These are phyloP conservation scores for Sarcophaga variegata DNA, from an alignment of 2,888 invertebrate species.

Conservation along the genomic window DNA sequence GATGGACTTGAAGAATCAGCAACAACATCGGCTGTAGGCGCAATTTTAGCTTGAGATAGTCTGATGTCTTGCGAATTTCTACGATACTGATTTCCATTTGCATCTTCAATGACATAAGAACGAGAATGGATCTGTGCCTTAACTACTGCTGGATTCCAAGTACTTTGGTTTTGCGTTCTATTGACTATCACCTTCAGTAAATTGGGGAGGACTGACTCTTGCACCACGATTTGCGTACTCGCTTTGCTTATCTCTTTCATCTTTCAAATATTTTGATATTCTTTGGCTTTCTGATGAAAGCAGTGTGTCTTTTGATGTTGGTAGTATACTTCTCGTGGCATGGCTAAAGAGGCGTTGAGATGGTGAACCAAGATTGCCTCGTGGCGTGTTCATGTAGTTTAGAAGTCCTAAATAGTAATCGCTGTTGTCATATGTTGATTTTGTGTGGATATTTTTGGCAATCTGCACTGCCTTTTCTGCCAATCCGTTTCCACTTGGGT, in stretches of 20 bases:
- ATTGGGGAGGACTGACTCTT: neutral
- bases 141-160: constrained; percentile 9
- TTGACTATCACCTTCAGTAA: constrained; percentile 5
- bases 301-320: neutral
- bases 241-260: constrained; percentile 15
- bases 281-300: neutral
- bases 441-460: constrained; percentile 29
- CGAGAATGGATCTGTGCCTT: constrained; percentile 13
- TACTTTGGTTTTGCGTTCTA: neutral
- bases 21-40: neutral
- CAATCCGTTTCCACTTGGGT: constrained; percentile 35
- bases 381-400: constrained; percentile 35
- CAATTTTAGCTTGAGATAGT: neutral
- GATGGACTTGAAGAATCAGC: no score
- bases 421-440: constrained; percentile 33
- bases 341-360: constrained; percentile 29
- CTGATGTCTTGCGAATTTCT: neutral
- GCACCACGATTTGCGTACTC: constrained; percentile 14
- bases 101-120: neutral
- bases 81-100: constrained; percentile 11
- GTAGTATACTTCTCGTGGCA: constrained; percentile 9
- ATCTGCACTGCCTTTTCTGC: constrained; percentile 41
- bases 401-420: constrained; percentile 17
- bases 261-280: neutral
- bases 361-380: constrained; percentile 13